A percentile compares a stretch with the other conserved stretches of the same genome.
Evolutionary conservation across 1,140 invertebrate genomes (phyloP).

Genomic region (Oreohelix idahoensis): DNA sequence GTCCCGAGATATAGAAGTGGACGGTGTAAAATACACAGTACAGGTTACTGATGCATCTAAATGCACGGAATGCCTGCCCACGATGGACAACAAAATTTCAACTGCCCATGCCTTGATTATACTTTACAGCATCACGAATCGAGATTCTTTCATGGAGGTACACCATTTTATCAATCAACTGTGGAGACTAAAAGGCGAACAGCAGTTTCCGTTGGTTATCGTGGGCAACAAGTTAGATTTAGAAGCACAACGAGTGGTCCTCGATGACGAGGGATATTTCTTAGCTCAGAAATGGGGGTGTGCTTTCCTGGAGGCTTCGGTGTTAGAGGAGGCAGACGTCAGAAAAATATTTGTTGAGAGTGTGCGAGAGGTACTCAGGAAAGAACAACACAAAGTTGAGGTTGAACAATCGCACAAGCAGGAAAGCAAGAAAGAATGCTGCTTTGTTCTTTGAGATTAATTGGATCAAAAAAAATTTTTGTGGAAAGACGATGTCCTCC

Average conservation of each 20-base stretch:
- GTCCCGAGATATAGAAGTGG: neutral
- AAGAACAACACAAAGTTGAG: neutral
- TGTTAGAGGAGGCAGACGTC: neutral
- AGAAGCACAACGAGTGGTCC: neutral
- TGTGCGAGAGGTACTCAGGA: neutral
- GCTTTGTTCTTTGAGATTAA: too few relatives aligned
- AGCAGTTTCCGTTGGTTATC: neutral
- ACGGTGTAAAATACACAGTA: neutral
- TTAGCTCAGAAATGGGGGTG: neutral
- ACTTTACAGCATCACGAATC: neutral
- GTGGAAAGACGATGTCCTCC: too few relatives aligned
- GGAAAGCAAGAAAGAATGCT: too few relatives aligned
- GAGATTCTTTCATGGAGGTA: neutral
- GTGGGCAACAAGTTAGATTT: neutral
- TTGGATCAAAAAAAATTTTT: too few relatives aligned
- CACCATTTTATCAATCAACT: neutral
- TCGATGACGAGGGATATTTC: neutral
- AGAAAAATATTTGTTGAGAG: neutral
- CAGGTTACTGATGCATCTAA: neutral
- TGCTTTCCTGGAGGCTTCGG: neutral
- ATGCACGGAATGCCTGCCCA: neutral
- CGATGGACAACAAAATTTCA: neutral
- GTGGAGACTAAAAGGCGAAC: neutral
- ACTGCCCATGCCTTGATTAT: neutral
- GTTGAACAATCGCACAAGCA: too few relatives aligned